These are phyloP conservation scores for Ochotona curzoniae DNA, from an alignment of 2,113 vertebrate genomes.

Conservation along the genomic window DNA sequence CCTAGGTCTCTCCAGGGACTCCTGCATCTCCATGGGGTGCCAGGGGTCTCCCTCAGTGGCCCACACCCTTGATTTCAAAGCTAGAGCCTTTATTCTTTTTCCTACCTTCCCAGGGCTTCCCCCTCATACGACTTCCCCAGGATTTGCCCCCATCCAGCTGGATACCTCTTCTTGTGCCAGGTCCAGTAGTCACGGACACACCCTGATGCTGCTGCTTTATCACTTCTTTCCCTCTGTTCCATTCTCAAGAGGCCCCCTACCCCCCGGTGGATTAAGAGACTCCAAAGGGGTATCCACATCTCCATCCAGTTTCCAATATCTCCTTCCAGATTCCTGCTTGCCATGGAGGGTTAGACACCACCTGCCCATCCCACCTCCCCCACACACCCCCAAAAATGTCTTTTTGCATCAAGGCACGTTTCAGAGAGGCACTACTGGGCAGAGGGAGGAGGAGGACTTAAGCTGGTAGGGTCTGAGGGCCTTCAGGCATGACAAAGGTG, in stretches of 20 bases:
- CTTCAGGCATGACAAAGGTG: background rate
- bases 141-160: background rate
- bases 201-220: background rate
- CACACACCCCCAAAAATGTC: background rate
- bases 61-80: background rate
- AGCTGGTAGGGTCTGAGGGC: background rate
- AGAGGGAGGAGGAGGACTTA: background rate
- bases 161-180: background rate
- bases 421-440: background rate
- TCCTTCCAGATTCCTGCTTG: background rate
- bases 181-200: accelerated
- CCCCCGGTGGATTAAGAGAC: background rate
- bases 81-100: background rate
- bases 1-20: background rate
- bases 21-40: no score
- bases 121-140: background rate
- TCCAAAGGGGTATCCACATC: background rate
- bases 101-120: background rate
- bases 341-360: background rate
- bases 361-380: no score
- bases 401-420: background rate
- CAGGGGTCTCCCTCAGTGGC: background rate
- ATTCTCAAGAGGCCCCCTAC: background rate
- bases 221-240: background rate
- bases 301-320: background rate